Base-by-base conservation (phyloP, 2,888 invertebrate genomes). In the Tipula unca region DNA sequence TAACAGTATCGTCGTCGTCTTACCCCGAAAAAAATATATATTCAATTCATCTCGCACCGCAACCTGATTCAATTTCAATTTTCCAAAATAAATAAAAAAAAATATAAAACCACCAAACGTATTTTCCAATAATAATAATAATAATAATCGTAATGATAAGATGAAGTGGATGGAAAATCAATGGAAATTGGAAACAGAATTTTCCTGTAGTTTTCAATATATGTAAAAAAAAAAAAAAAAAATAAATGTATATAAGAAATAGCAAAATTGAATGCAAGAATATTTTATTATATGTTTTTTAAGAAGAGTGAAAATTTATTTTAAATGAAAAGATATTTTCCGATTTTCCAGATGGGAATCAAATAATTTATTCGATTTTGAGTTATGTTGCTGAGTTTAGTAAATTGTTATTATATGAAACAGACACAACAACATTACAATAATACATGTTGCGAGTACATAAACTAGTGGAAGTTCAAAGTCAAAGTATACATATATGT, bases 51-150 rank as follows among this genome's bases (percentile, higher is more conserved):
- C 69, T 69, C 69, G 20, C 69, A 69, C 69, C 69, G 69, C 25
- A 69, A 25, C 69, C 69, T 69, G 69, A 69, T 69, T 69, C 69
- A 69, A 69, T 69, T 69, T 69, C 69, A 69, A 69, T 69, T 69
- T 25, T 69, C 69, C 25, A 17, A 3, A 39, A 5, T 6, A 5
- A 5, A 39, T 0, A 48, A 48, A 48, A 14, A 48, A 48, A 14
- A 48, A 48, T 1, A 48, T 6, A 20, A 69, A 69, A 69, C 20
- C 69, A 69, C 69, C 69, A 69, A 69, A 69, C 69, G 69, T 69
- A 69, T 69, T 69, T 69, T 69, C 69, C 69, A 69, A 69, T 69
- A 69, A 69, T 69, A 69, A 69, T 69, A 42, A 42, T n/a, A 17
- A 17, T 20, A 69, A 69, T 69, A 69, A 69, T 69, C 69, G 69